Conservation (phyloP, 1,140 invertebrate species). For the Calliphora vicina region DNA sequence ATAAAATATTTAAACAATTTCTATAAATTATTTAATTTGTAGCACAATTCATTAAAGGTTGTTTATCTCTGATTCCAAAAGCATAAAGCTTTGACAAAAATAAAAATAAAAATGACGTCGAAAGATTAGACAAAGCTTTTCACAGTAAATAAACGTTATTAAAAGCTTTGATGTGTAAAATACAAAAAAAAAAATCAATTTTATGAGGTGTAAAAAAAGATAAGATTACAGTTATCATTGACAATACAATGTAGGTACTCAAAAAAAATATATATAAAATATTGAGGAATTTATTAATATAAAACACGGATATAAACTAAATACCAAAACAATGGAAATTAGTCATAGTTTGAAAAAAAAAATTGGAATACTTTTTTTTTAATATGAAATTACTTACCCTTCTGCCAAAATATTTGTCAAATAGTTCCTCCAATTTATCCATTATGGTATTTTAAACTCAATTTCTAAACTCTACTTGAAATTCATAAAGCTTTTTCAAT, state of each 20-base stretch:
- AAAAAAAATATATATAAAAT: too few species aligned
- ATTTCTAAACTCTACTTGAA: neutral
- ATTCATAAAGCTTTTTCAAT: neutral
- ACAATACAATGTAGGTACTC: neutral
- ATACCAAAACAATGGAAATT: neutral
- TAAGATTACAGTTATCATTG: neutral
- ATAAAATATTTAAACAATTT: too few species aligned
- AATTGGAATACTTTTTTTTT: neutral
- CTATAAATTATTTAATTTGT: too few species aligned
- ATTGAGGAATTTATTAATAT: neutral
- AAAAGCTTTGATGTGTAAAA: neutral
- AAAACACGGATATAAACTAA: neutral
- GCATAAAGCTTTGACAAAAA: neutral
- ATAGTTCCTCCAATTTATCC: conserved; percentile 29
- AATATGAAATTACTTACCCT: conserved; percentile 34
- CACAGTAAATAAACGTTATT: neutral
- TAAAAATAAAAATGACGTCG: neutral
- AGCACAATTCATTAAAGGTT: neutral
- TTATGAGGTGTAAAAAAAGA: neutral
- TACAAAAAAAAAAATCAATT: neutral
- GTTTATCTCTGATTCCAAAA: neutral
- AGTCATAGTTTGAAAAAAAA: neutral
- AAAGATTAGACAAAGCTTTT: neutral
- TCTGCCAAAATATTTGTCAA: conserved; percentile 25
- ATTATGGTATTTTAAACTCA: neutral